These are phyloP conservation scores for Helleia helle DNA, from an alignment of 2,888 invertebrate genomes.

Conservation along the genomic window DNA sequence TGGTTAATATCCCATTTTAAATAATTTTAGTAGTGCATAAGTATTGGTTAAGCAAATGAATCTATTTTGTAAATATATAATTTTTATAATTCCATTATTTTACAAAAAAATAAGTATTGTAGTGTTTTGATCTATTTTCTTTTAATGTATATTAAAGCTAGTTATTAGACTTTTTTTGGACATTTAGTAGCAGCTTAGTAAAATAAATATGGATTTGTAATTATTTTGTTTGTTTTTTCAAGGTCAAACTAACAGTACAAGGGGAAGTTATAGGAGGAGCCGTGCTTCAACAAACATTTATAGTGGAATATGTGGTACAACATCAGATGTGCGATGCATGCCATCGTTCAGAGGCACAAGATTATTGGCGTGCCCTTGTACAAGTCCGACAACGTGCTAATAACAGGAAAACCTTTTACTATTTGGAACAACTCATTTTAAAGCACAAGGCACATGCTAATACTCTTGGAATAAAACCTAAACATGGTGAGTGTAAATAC, in stretches of 20 bases:
- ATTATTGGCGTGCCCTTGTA: constrained; percentile 96
- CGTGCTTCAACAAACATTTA: constrained; percentile 93
- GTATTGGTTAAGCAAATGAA: background rate
- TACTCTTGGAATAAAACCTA: constrained; percentile 90
- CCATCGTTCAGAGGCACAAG: constrained; percentile 96
- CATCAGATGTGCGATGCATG: constrained; percentile 99
- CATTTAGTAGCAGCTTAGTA: too few species aligned
- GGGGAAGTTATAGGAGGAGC: constrained; percentile 95
- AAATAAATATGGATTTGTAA: too few species aligned
- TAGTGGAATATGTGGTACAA: constrained; percentile 93
- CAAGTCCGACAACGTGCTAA: constrained; percentile 91
- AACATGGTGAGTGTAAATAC: constrained; percentile 74
- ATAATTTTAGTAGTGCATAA: too few species aligned
- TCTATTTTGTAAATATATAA: too few species aligned
- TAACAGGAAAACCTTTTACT: constrained; percentile 98
- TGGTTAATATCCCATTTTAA: too few species aligned
- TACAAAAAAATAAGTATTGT: too few species aligned
- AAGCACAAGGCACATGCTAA: constrained; percentile 95
- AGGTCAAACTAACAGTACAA: constrained; percentile 94
- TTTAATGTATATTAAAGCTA: too few species aligned
- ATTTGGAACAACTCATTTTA: constrained; percentile 96
- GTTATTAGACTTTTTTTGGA: too few species aligned
- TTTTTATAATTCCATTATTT: too few species aligned
- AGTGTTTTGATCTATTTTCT: too few species aligned
- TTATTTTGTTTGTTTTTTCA: constrained; percentile 16